Evolutionary conservation across 2,888 invertebrate species (phyloP).

Genomic region (Agrochola lota): DNA sequence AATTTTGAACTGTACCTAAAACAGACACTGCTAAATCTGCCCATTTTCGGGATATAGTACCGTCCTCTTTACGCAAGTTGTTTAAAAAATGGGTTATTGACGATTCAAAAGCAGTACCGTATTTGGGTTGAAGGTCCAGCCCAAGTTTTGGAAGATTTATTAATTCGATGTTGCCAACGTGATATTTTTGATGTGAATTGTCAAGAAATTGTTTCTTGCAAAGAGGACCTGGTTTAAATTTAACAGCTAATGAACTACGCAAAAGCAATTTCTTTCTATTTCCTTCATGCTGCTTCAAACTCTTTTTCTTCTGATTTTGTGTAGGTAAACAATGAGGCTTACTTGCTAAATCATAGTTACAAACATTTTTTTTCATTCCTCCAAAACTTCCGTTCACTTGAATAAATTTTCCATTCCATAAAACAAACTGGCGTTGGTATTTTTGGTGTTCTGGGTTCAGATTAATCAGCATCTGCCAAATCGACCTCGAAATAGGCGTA

Average conservation of each 20-base stretch:
- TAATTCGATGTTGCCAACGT: slow-evolving; percentile 85
- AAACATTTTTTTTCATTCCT: slow-evolving; percentile 81
- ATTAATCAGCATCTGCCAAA: slow-evolving; percentile 87
- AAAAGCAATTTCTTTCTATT: slow-evolving; percentile 76
- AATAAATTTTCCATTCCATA: slow-evolving; percentile 82
- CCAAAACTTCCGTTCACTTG: slow-evolving; percentile 83
- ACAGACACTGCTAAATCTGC: slow-evolving; percentile 90
- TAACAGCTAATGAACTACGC: slow-evolving; percentile 79
- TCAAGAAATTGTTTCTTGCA: slow-evolving; percentile 86
- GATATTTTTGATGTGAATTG: slow-evolving; percentile 82
- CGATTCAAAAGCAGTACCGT: slow-evolving; percentile 86
- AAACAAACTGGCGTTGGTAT: slow-evolving; percentile 79
- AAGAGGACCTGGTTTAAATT: slow-evolving; percentile 91
- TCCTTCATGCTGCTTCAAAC: slow-evolving; percentile 55
- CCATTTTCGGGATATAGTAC: slow-evolving; percentile 86
- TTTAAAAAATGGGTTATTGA: slow-evolving; percentile 83
- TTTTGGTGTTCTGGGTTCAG: slow-evolving; percentile 80
- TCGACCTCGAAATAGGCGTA: slow-evolving; percentile 79
- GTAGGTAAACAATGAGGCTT: slow-evolving; percentile 56
- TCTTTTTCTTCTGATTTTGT: slow-evolving; percentile 56
- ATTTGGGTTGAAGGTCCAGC: slow-evolving; percentile 86
- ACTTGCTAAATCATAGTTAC: slow-evolving; percentile 75
- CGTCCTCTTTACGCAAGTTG: slow-evolving; percentile 79
- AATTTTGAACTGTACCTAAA: slow-evolving; percentile 78
- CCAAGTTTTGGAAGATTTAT: slow-evolving; percentile 87